Evolutionary conservation across 2,797 vertebrate species (phyloP).

Genomic region (Takifugu rubripes): DNA sequence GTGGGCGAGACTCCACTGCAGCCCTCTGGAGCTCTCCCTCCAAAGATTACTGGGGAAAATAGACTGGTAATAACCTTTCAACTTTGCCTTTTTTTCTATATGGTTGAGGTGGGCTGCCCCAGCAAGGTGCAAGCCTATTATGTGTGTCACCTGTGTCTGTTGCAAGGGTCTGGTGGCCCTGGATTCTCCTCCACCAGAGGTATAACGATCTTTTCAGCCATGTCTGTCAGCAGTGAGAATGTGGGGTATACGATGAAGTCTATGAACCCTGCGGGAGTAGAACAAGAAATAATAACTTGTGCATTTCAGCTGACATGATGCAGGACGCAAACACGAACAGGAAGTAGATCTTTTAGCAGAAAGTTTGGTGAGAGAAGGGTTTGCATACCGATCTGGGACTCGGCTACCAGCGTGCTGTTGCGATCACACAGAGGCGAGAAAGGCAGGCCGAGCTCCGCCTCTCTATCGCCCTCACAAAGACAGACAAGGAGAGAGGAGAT

Average conservation of each 20-base stretch:
- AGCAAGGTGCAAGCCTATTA: too few species aligned
- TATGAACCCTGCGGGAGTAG: slow-evolving; percentile 82
- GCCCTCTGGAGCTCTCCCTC: slow-evolving; percentile 87
- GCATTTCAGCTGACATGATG: background rate
- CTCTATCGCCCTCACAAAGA: slow-evolving; percentile 87
- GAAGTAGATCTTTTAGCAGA: background rate
- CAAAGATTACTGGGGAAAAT: slow-evolving; percentile 77
- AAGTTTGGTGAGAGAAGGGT: background rate
- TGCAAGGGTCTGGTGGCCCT: slow-evolving; percentile 71
- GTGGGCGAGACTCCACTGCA: slow-evolving; percentile 84
- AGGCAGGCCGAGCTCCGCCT: slow-evolving; percentile 87
- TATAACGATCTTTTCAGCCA: slow-evolving; percentile 90
- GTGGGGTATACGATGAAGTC: slow-evolving; percentile 95
- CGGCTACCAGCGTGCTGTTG: slow-evolving; percentile 86
- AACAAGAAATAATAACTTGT: background rate
- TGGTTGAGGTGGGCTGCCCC: too few species aligned
- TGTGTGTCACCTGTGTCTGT: slow-evolving; percentile 68
- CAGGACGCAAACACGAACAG: background rate
- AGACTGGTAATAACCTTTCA: background rate
- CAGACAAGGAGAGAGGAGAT: slow-evolving; percentile 57
- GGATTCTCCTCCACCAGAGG: slow-evolving; percentile 82
- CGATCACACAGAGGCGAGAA: slow-evolving; percentile 93
- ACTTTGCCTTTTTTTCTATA: background rate
- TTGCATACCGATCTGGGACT: slow-evolving; percentile 91
- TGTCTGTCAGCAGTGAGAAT: slow-evolving; percentile 89